Evolutionary conservation across 1,140 invertebrate species (phyloP).

Genomic region (Drosophila pruinosa): DNA sequence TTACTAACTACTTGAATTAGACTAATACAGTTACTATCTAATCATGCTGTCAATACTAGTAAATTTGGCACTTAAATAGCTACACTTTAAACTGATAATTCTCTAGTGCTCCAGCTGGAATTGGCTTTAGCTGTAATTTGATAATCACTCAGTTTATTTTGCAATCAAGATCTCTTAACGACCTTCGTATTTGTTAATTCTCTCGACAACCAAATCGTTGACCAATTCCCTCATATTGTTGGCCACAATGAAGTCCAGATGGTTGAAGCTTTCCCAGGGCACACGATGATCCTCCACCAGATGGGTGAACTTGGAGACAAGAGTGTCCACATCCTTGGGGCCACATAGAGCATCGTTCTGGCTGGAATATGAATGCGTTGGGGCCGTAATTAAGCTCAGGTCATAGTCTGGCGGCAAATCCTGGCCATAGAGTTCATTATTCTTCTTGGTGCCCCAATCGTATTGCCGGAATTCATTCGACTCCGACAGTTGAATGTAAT

Average conservation of each 20-base stretch:
- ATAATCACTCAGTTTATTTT: slow-evolving; percentile 2
- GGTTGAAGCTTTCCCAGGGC: slow-evolving; percentile 86
- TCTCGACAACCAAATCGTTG: slow-evolving; percentile 83
- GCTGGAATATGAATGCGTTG: slow-evolving; percentile 85
- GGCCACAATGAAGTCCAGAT: slow-evolving; percentile 89
- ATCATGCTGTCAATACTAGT: background rate
- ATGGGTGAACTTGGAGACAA: slow-evolving; percentile 42
- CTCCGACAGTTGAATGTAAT: slow-evolving; percentile 82
- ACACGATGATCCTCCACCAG: slow-evolving; percentile 82
- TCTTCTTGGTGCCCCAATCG: slow-evolving; percentile 83
- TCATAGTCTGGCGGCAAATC: slow-evolving; percentile 84
- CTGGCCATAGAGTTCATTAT: slow-evolving; percentile 83
- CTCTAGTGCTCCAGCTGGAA: too few relatives aligned
- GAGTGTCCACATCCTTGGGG: slow-evolving; percentile 85
- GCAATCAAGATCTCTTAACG: slow-evolving; percentile 9
- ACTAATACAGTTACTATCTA: background rate
- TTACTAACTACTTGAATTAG: background rate
- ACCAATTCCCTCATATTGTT: slow-evolving; percentile 85
- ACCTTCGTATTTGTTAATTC: slow-evolving; percentile 56
- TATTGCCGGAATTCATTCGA: slow-evolving; percentile 78
- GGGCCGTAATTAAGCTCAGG: slow-evolving; percentile 85
- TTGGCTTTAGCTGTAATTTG: background rate
- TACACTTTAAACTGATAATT: background rate
- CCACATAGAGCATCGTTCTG: slow-evolving; percentile 84
- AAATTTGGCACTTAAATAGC: background rate